Conservation (phyloP, 2,113 vertebrate species). For the Trichechus manatus region DNA sequence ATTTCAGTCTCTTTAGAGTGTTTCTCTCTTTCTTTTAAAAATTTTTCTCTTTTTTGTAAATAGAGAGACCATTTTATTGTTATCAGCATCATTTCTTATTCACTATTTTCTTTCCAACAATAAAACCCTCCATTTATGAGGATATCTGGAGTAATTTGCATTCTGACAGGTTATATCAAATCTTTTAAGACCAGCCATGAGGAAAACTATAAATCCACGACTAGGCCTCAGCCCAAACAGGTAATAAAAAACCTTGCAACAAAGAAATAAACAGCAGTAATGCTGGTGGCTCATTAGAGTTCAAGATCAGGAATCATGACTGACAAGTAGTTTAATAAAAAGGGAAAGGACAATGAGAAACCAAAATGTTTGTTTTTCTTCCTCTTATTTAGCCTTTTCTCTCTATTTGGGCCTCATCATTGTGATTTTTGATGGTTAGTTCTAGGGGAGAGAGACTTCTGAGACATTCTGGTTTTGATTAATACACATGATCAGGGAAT, state of each 20-base stretch:
- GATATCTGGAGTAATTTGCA: constrained; percentile 83
- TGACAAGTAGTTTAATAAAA: constrained; percentile 69
- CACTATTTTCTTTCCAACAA: constrained; percentile 74
- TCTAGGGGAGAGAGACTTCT: background rate
- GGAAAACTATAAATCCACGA: constrained; percentile 82
- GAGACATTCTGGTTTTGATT: background rate
- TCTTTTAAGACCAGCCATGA: constrained; percentile 82
- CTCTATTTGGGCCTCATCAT: rapidly evolving
- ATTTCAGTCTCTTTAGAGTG: constrained; percentile 4
- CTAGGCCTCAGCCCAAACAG: constrained; percentile 80
- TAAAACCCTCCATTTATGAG: constrained; percentile 80
- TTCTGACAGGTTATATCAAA: constrained; percentile 83
- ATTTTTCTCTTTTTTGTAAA: constrained; percentile 71
- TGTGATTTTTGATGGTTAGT: background rate
- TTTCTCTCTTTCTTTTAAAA: constrained; percentile 58
- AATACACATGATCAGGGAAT: background rate
- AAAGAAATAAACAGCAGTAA: constrained; percentile 75
- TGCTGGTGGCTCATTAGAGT: constrained; percentile 42
- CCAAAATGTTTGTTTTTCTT: background rate
- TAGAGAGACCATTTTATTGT: constrained; percentile 77
- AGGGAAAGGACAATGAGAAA: constrained; percentile 26
- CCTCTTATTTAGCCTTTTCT: background rate
- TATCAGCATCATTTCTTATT: constrained; percentile 72
- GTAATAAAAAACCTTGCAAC: constrained; percentile 73
- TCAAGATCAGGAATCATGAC: constrained; percentile 40